Percentiles rank a stretch among this genome's conserved stretches.
Evolutionary conservation across 2,888 invertebrate genomes (phyloP).

Genomic region (Trichogramma evanescens): DNA sequence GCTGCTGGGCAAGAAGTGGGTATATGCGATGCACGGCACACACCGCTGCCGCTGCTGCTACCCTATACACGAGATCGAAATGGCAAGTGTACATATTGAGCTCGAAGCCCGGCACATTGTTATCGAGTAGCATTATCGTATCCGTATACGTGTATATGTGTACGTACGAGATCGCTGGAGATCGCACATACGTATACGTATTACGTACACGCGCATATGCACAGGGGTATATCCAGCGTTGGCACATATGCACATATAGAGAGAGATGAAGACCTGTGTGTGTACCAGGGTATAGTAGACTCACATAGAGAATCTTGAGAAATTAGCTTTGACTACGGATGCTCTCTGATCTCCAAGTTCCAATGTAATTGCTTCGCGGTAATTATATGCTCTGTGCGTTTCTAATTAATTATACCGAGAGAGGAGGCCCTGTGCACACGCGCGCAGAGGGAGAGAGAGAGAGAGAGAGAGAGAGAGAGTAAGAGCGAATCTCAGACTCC

Average conservation of each 20-base stretch:
- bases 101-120: slow-evolving; percentile 1
- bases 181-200: too few relatives aligned
- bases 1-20: too few relatives aligned
- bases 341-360: slow-evolving; percentile 8
- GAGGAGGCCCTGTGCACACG: not conserved
- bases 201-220: too few relatives aligned
- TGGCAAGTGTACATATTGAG: not conserved
- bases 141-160: not conserved
- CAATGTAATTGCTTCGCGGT: not conserved
- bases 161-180: too few relatives aligned
- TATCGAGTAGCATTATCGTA: slow-evolving; percentile 6
- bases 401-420: slow-evolving; percentile 6
- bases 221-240: too few relatives aligned
- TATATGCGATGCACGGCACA: too few relatives aligned
- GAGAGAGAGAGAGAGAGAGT: not conserved
- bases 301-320: slow-evolving; percentile 8
- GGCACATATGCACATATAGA: too few relatives aligned
- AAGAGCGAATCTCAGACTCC: not conserved
- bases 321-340: slow-evolving; percentile 13
- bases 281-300: not conserved
- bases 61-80: not conserved
- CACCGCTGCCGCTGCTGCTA: too few relatives aligned
- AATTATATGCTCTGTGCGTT: slow-evolving; percentile 1
- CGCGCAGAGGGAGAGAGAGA: not conserved
- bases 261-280: not conserved